Conservation (phyloP, 2,797 vertebrate genomes). For the Luscinia luscinia region DNA sequence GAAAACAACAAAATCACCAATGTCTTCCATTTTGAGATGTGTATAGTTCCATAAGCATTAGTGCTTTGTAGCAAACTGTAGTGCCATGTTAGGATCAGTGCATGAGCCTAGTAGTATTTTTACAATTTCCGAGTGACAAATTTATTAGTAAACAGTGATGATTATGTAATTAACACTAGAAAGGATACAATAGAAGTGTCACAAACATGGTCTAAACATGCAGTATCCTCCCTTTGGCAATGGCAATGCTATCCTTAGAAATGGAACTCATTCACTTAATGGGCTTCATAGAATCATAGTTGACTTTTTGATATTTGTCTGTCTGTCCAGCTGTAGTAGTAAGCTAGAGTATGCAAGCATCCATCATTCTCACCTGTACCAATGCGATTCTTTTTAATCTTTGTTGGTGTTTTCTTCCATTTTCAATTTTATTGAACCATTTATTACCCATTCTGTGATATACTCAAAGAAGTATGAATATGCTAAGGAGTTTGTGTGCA, state of each 20-base stretch:
- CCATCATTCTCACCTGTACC: neutral
- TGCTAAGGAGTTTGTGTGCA: slow-evolving; percentile 15
- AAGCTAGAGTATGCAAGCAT: neutral
- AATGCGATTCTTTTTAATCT: neutral
- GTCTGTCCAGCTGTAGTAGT: neutral
- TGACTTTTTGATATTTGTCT: slow-evolving; percentile 11
- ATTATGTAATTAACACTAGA: slow-evolving; percentile 75
- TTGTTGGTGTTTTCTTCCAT: slow-evolving; percentile 5
- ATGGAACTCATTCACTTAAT: slow-evolving; percentile 42
- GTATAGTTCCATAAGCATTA: slow-evolving; percentile 99
- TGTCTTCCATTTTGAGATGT: slow-evolving; percentile 99
- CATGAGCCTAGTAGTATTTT: slow-evolving; percentile 96
- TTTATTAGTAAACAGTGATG: slow-evolving; percentile 74
- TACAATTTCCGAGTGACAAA: slow-evolving; percentile 80
- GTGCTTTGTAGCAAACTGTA: slow-evolving; percentile 93
- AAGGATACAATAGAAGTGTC: slow-evolving; percentile 64
- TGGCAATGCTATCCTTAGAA: slow-evolving; percentile 55
- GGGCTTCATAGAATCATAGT: slow-evolving; percentile 14
- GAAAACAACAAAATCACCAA: slow-evolving; percentile 99
- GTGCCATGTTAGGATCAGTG: slow-evolving; percentile 91
- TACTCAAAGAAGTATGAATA: neutral
- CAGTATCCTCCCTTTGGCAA: slow-evolving; percentile 77
- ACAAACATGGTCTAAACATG: slow-evolving; percentile 71
- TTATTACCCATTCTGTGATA: neutral
- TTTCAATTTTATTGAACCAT: neutral